Percentiles rank a stretch among this genome's conserved stretches.
phyloP scores from a whole-genome alignment of 2,888 invertebrate genomes.

The Phaedon cochleariae region DNA sequence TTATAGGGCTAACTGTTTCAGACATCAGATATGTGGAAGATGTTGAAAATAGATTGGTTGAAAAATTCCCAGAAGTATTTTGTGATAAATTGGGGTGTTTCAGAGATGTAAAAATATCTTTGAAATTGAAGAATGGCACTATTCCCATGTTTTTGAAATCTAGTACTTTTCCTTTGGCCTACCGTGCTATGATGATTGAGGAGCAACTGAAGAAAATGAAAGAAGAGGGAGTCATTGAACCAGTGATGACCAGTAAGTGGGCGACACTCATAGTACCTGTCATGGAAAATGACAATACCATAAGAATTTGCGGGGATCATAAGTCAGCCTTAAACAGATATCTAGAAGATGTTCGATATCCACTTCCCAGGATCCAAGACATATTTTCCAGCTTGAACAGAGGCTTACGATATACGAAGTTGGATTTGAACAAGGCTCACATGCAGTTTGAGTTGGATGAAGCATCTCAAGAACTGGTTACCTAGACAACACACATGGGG shows the following conservation, averaged over 20 bases:
- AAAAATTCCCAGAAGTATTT: slow-evolving; percentile 6
- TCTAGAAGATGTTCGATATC: slow-evolving; percentile 19
- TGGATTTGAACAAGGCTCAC: slow-evolving; percentile 22
- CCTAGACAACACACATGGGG: too few relatives aligned
- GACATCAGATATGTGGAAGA: background rate
- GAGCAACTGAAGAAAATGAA: background rate
- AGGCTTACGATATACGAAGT: slow-evolving; percentile 16
- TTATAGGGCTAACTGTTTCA: background rate
- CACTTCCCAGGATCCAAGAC: slow-evolving; percentile 15
- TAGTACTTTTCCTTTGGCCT: too few relatives aligned
- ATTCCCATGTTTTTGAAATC: background rate
- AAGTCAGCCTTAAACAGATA: slow-evolving; percentile 17
- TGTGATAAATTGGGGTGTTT: background rate
- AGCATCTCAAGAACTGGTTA: background rate
- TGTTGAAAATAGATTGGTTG: background rate
- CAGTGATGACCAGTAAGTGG: slow-evolving; percentile 6
- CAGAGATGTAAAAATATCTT: too few relatives aligned
- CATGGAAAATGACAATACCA: slow-evolving; percentile 9
- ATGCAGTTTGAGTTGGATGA: too few relatives aligned
- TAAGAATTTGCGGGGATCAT: slow-evolving; percentile 26
- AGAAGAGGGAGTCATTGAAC: background rate
- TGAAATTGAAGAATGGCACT: background rate
- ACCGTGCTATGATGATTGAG: too few relatives aligned
- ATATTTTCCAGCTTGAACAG: slow-evolving; percentile 11
- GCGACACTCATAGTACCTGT: slow-evolving; percentile 22